Evolutionary conservation across 2,113 vertebrate species (phyloP), one percentile per base, ranked within the genome.

Genomic region (Narcine bancroftii): DNA sequence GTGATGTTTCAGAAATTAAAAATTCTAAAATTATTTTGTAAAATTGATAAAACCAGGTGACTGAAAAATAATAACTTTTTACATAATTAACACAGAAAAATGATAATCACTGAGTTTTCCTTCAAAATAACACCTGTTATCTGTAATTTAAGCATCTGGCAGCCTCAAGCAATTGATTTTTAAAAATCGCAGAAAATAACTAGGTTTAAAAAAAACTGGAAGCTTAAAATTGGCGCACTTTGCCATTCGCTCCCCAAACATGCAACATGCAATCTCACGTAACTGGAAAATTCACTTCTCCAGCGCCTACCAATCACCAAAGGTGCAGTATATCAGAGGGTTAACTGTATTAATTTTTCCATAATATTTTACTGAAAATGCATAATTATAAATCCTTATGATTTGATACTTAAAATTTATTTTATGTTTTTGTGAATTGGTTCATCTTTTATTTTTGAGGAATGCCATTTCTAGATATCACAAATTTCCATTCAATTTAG

Each of bases 281-380:
- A n/a, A n/a, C n/a, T n/a, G n/a, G n/a, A n/a, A n/a, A n/a, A n/a
- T n/a, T n/a, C n/a, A n/a, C n/a, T n/a, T n/a, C n/a, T n/a, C n/a
- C n/a, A n/a, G n/a, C n/a, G n/a, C n/a, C n/a, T n/a, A n/a, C n/a
- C n/a, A n/a, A n/a, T n/a, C n/a, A n/a, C n/a, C n/a, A n/a, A n/a
- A n/a, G n/a, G n/a, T n/a, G n/a, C n/a, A n/a, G n/a, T n/a, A n/a
- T n/a, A n/a, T n/a, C n/a, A n/a, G n/a, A n/a, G n/a, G n/a, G n/a
- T n/a, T n/a, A n/a, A n/a, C n/a, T n/a, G n/a, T n/a, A 95, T 95
- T 96, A 95, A 94, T 95, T 96, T 96, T 96, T 95, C 95, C 95
- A 95, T 96, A 95, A 95, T 96, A 96, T 96, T 96, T 92, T 96
- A 95, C 96, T 96, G 96, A 96, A 97, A 77, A 76, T 21, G 2